A percentile compares a stretch with the other conserved stretches of the same genome.
Conservation (phyloP, 2,888 invertebrate species). For the Drosophila peninsularis region DNA sequence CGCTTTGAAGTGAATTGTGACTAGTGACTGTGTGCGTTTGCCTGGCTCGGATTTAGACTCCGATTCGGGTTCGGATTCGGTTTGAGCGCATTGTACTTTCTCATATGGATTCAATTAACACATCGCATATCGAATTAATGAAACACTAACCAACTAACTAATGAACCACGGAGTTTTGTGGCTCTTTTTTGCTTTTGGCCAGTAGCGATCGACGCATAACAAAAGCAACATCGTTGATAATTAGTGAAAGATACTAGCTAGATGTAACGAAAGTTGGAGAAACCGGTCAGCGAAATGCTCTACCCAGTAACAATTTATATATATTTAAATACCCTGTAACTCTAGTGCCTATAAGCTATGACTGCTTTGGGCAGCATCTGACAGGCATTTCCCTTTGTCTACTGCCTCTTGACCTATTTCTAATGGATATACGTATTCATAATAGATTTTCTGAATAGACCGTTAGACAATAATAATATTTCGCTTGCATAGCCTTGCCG, state of each 20-base stretch:
- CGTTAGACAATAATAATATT: constrained; percentile 1
- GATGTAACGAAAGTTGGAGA: constrained; percentile 53
- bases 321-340: constrained; percentile 4
- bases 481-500: constrained; percentile 3
- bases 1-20: constrained; percentile 11
- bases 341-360: neutral
- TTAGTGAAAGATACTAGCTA: constrained; percentile 56
- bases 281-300: constrained; percentile 24
- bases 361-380: neutral
- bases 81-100: constrained; percentile 55
- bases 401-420: constrained; percentile 3
- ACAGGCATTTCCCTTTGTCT: constrained; percentile 3
- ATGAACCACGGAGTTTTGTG: neutral
- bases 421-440: neutral
- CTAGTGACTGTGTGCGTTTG: constrained; percentile 10
- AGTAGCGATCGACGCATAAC: constrained; percentile 21
- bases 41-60: constrained; percentile 1
- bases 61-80: neutral
- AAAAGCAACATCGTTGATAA: constrained; percentile 27
- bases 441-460: neutral
- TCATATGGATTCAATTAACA: constrained; percentile 66
- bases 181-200: constrained; percentile 3
- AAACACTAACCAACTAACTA: constrained; percentile 19
- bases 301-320: constrained; percentile 11
- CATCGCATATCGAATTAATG: constrained; percentile 47